phyloP scores from a whole-genome alignment of 53 echinoderm and acorn worm species.

The Echinometra lucunter region DNA sequence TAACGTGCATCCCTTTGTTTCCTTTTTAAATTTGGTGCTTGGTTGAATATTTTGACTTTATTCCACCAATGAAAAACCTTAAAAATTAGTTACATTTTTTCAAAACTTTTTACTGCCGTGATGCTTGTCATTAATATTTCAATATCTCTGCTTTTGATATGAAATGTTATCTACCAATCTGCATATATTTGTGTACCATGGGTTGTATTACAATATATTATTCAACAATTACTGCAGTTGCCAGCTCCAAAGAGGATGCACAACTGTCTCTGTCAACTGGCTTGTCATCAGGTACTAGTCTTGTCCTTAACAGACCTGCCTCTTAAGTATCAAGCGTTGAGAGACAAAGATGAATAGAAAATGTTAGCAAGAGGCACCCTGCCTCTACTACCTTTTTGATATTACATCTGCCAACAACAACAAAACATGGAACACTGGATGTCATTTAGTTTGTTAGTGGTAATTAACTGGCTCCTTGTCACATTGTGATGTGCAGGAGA shows the following conservation, averaged over 20 bases:
- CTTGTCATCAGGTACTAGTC: constrained; percentile 4
- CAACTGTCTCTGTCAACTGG: neutral
- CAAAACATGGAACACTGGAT: no score
- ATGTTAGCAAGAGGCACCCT: neutral
- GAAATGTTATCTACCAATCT: neutral
- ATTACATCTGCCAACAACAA: neutral
- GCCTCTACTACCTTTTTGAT: neutral
- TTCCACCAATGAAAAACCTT: no score
- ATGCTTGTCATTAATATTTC: no score
- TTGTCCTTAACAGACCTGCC: neutral
- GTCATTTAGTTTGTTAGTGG: no score
- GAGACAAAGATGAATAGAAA: neutral
- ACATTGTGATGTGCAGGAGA: no score
- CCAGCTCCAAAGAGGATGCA: neutral
- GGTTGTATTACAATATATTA: neutral
- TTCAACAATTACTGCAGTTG: neutral
- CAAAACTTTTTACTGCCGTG: no score
- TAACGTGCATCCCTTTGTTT: no score
- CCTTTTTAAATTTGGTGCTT: no score
- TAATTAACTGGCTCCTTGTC: neutral
- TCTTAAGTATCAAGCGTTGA: constrained; percentile 42
- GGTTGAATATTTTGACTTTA: no score
- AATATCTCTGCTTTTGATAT: neutral
- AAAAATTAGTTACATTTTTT: no score
- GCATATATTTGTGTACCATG: neutral